Base-by-base conservation (phyloP, 2,797 vertebrate species). In the Picus viridis region DNA sequence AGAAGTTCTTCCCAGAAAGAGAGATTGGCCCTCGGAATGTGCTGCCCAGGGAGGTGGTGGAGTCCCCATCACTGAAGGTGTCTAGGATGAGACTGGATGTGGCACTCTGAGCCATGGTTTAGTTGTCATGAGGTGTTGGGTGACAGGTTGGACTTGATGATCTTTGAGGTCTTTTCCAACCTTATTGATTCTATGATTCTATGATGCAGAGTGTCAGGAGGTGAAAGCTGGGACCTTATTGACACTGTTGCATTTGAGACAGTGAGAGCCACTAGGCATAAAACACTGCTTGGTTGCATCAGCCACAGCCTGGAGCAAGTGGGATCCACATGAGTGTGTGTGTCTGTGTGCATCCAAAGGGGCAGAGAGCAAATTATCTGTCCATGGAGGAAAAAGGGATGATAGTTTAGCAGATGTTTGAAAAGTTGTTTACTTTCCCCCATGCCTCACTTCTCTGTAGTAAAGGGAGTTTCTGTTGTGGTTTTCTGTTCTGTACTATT, bases 321-420 rank as follows among this genome's bases (percentile, higher is more conserved):
- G 6, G 49, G 14, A 41, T 65, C 0, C 0, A 36, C n/a, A 49
- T 54, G 20, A 16, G 16, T 13, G 7, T 23, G 4, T 8, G 4
- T 39, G 34, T 39, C 5, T 39, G 36, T 10, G 36, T 9, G 4
- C 71, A 26, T 58, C 41, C 41, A 32, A 5, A 68, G 36, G 19
- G 68, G 45, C 16, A 77, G 47, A 67, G 54, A 36, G 27, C 30
- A 34, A 39, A 26, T 17, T 32, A 23, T 32, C 73, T 16, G 3
- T 63, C 5, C 9, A 5, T 1, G 0, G 24, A 36, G 20, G 36
- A 8, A 54, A 62, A 83, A 41, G 32, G 7, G 4, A 1, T 39
- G 41, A 75, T 29, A 45, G 39, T 64, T 74, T 20, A 76, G 64
- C 17, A 80, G 30, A 58, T 64, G 23, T 8, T 54, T 58, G 27